Conservation (phyloP, 2,888 invertebrate species). For the Eledona agricola region DNA sequence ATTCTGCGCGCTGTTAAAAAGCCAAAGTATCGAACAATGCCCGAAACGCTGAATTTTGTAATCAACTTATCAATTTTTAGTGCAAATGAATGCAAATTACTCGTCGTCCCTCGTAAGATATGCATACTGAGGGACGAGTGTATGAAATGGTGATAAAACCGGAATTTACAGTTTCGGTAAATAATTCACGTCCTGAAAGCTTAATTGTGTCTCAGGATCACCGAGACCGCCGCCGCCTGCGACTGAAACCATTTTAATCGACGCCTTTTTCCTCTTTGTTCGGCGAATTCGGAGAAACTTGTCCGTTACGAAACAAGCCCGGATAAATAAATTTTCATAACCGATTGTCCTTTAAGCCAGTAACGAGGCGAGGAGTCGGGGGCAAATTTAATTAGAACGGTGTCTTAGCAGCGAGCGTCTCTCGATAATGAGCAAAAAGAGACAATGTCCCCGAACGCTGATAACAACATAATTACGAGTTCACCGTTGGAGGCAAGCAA, state of each 20-base stretch:
- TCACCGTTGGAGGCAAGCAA: constrained; percentile 27
- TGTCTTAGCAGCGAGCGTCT: constrained; percentile 21
- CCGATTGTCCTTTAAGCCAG: constrained; percentile 19
- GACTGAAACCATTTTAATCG: too few relatives aligned
- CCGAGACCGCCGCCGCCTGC: too few relatives aligned
- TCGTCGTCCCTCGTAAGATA: constrained; percentile 38
- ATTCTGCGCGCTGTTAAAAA: neutral
- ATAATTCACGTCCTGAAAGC: constrained; percentile 38
- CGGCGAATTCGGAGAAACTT: too few relatives aligned
- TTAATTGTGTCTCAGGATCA: constrained; percentile 39
- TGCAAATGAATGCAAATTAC: constrained; percentile 36
- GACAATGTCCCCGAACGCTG: constrained; percentile 28
- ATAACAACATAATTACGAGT: constrained; percentile 37
- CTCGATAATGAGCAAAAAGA: constrained; percentile 37
- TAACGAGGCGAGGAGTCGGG: constrained; percentile 15
- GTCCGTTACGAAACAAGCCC: constrained; percentile 6
- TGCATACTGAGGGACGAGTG: constrained; percentile 42
- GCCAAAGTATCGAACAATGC: too few relatives aligned
- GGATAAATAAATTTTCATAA: constrained; percentile 25
- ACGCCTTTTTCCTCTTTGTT: too few relatives aligned
- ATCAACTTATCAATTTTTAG: constrained; percentile 39
- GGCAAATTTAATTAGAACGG: constrained; percentile 33
- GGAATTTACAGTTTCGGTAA: constrained; percentile 34
- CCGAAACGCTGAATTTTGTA: too few relatives aligned
- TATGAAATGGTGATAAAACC: constrained; percentile 40